phyloP scores from a whole-genome alignment of 2,113 vertebrate species.

The Cynoglossus semilaevis region DNA sequence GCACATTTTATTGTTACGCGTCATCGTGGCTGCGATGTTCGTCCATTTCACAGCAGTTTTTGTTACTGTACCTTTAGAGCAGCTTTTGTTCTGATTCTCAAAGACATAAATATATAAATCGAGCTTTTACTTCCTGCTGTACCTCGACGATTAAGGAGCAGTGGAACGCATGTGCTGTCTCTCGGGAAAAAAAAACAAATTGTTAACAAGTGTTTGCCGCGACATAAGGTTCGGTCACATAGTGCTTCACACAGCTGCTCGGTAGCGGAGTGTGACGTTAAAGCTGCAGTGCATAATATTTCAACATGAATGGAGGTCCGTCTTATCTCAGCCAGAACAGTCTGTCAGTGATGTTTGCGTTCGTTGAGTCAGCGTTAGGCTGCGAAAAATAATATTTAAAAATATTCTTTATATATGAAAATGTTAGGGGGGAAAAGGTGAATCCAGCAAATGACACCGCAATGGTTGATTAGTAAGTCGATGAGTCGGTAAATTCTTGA shows the following conservation, averaged over 20 bases:
- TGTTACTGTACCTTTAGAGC: constrained; percentile 25
- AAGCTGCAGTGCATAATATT: not conserved
- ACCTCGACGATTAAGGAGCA: constrained; percentile 38
- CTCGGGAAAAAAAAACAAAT: constrained; percentile 52
- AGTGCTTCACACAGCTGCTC: constrained; percentile 36
- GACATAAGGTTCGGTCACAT: constrained; percentile 46
- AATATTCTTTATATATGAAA: no score
- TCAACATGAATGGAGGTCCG: no score
- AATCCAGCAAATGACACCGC: no score
- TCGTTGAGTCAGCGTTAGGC: no score
- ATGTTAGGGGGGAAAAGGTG: no score
- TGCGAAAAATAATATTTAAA: no score
- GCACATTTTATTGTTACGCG: constrained; percentile 26
- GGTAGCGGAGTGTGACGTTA: constrained; percentile 47
- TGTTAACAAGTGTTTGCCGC: constrained; percentile 49
- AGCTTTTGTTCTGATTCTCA: constrained; percentile 58
- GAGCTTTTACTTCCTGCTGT: constrained; percentile 46
- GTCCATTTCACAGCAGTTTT: not conserved
- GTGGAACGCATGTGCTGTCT: constrained; percentile 66
- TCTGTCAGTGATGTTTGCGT: no score
- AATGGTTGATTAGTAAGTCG: no score
- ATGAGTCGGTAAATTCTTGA: no score
- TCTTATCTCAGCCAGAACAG: no score
- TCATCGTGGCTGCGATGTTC: constrained; percentile 18
- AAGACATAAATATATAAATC: constrained; percentile 21